phyloP scores from a whole-genome alignment of 2,797 vertebrate species.

The Smutsia gigantea region DNA sequence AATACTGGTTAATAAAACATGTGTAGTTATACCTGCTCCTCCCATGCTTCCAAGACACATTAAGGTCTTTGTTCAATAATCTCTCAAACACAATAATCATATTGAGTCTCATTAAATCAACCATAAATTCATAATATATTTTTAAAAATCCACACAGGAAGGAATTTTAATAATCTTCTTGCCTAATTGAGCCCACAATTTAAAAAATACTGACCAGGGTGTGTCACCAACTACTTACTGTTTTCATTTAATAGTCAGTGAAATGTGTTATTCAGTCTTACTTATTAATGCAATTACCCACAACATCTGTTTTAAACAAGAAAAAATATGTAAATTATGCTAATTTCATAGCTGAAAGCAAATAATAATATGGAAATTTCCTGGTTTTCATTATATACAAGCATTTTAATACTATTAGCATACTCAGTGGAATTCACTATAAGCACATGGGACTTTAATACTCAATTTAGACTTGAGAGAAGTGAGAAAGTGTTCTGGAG shows the following conservation, averaged over 20 bases:
- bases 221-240: constrained; percentile 40
- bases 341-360: constrained; percentile 74
- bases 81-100: constrained; percentile 28
- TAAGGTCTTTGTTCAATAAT: constrained; percentile 34
- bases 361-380: constrained; percentile 68
- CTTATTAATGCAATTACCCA: constrained; percentile 60
- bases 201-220: constrained; percentile 22
- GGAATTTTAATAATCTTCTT: constrained; percentile 7
- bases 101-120: constrained; percentile 23
- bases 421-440: constrained; percentile 42
- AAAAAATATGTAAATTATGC: constrained; percentile 68
- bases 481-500: constrained; percentile 28
- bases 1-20: constrained; percentile 48
- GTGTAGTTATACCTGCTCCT: not conserved
- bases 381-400: constrained; percentile 59
- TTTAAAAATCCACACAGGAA: not conserved
- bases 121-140: not conserved
- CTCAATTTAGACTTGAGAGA: constrained; percentile 48
- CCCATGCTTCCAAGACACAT: not conserved
- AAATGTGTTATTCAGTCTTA: constrained; percentile 60
- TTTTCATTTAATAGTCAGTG: constrained; percentile 58
- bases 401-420: constrained; percentile 62
- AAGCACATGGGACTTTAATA: constrained; percentile 48
- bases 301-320: constrained; percentile 61
- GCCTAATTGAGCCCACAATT: not conserved